phyloP scores from a whole-genome alignment of 1,140 invertebrate genomes.

The Caenorhabditis brenneri region DNA sequence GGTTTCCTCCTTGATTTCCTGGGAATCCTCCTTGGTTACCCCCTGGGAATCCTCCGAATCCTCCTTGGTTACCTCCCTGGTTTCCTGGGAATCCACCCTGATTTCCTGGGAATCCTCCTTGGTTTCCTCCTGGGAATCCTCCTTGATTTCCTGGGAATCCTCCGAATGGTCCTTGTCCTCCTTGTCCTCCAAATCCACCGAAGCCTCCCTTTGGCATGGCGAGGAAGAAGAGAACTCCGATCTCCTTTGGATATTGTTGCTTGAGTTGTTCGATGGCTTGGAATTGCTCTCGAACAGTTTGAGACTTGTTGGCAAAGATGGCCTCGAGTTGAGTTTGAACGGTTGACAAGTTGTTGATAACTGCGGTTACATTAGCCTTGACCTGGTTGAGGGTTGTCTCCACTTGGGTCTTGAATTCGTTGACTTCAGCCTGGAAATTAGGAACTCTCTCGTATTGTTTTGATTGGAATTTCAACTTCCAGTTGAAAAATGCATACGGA shows the following conservation, averaged over 20 bases:
- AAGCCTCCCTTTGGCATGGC: neutral
- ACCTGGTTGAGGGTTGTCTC: constrained; percentile 1
- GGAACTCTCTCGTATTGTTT: too few species aligned
- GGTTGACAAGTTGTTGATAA: neutral
- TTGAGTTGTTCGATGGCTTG: neutral
- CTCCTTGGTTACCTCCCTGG: neutral
- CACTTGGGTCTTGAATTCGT: constrained; percentile 14
- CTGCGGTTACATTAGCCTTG: constrained; percentile 7
- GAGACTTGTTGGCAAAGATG: constrained; percentile 22
- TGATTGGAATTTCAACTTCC: too few species aligned
- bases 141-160: constrained; percentile 22
- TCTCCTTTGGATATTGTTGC: neutral
- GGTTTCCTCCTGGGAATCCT: neutral
- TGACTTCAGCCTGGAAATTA: neutral
- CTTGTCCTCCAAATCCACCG: constrained; percentile 10
- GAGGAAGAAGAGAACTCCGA: constrained; percentile 10
- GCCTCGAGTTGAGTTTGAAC: constrained; percentile 27
- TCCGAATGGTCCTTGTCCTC: neutral
- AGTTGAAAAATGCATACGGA: too few species aligned
- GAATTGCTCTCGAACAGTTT: constrained; percentile 2
- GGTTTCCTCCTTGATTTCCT: neutral
- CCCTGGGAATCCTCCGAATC: neutral
- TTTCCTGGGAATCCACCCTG: neutral
- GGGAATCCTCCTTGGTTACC: neutral
- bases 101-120: neutral